Evolutionary conservation across 2,888 invertebrate species (phyloP).

Genomic region (Allygus modestus): DNA sequence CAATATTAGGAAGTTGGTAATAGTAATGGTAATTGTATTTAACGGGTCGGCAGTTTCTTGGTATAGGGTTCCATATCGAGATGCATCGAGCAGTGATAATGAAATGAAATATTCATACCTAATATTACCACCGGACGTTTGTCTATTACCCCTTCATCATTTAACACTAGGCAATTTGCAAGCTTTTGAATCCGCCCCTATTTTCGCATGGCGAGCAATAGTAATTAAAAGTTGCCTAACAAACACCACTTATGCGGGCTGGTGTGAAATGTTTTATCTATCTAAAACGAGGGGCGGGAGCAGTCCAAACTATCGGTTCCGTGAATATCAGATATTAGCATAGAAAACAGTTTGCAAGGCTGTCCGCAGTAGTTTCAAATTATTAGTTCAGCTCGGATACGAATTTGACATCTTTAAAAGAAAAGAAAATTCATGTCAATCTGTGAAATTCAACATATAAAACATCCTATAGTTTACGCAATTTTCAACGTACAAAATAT

Average conservation of each 20-base stretch:
- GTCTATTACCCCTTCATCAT: slow-evolving; percentile 52
- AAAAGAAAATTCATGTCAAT: too few species aligned
- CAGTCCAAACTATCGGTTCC: background rate
- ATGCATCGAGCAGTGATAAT: slow-evolving; percentile 1
- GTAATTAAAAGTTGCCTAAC: slow-evolving; percentile 57
- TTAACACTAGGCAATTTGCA: slow-evolving; percentile 57
- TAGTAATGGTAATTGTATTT: background rate
- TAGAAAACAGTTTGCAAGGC: background rate
- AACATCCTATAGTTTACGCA: too few species aligned
- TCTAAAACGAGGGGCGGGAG: background rate
- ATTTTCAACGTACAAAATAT: too few species aligned
- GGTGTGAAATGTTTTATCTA: slow-evolving; percentile 46
- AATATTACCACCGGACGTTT: slow-evolving; percentile 35
- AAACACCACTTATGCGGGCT: slow-evolving; percentile 55
- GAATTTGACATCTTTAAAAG: too few species aligned
- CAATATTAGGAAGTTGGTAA: too few species aligned
- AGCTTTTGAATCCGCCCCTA: slow-evolving; percentile 55
- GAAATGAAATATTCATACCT: slow-evolving; percentile 50
- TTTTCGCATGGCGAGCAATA: slow-evolving; percentile 52
- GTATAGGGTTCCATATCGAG: background rate
- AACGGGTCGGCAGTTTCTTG: slow-evolving; percentile 1
- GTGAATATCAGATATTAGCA: background rate
- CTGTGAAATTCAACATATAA: too few species aligned
- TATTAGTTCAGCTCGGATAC: too few species aligned
- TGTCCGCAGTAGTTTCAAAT: background rate